Evolutionary conservation across 2,113 vertebrate species (phyloP), one percentile per base, ranked within the genome.

Genomic region (Nothocercus julius): DNA sequence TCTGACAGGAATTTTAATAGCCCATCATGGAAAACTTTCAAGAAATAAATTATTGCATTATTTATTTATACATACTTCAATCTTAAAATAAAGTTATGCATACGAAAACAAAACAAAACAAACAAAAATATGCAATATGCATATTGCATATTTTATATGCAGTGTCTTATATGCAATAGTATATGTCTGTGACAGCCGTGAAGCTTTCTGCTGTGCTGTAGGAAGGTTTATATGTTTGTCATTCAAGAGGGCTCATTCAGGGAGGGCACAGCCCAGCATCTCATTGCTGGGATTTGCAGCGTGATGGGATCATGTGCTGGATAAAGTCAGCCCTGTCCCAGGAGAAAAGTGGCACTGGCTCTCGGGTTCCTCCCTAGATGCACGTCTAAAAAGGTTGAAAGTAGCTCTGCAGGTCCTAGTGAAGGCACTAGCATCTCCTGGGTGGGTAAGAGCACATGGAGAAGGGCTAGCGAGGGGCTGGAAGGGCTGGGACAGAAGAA

Each of bases 181-280:
- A 1, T 13, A 9, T 13, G 21, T 16, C 25, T 59, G 5, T 24
- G 54, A 44, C 45, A 28, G n/a, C 45, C 34, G 53, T 79, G 7
- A 69, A 72, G 45, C 54, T 16, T 0, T 1, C 3, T 59, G 27
- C 54, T 17, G 11, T 19, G 0, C 14, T 27, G 6, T 21, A 58
- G 18, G 59, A 40, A 56, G 28, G 42, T 9, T 79, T 45, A 42
- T 30, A 21, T 3, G 7, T 38, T 78, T 68, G 58, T 45, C 44
- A 30, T 13, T 20, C 18, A 9, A 38, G 61, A 5, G 2, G 11
- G 16, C 38, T 51, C 76, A 42, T 36, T 13, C 27, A 54, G 61
- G 70, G 51, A 58, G 78, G 77, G 16, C 32, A 34, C 51, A 82
- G 61, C 56, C 54, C 72, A 36, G 81, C 69, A 44, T 19, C 68